Evolutionary conservation across 2,797 vertebrate genomes (phyloP).

Genomic region (Heliangelus exortis): DNA sequence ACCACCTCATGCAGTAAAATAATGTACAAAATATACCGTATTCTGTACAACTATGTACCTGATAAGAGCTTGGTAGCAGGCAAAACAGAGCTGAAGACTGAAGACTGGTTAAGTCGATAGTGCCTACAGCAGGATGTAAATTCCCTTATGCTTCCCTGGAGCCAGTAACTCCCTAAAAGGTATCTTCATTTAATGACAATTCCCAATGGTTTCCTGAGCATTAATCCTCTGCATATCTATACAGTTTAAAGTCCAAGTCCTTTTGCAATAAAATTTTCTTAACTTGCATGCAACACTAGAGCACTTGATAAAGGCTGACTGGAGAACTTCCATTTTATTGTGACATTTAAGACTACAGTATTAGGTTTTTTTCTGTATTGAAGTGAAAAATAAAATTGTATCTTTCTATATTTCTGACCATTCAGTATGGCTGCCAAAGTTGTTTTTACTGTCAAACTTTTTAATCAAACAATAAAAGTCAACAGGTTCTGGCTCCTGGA

Average conservation of each 20-base stretch:
- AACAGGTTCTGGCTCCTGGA: neutral
- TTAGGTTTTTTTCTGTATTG: neutral
- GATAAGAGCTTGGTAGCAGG: neutral
- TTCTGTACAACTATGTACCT: neutral
- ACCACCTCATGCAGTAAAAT: neutral
- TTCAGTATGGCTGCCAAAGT: neutral
- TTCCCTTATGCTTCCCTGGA: neutral
- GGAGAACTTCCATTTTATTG: neutral
- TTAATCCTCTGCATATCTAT: neutral
- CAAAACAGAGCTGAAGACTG: neutral
- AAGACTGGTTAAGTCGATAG: neutral
- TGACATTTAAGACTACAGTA: neutral
- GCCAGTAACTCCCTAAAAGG: neutral
- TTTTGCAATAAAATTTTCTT: neutral
- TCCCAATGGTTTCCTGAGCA: neutral
- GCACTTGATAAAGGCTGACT: neutral
- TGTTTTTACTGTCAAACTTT: neutral
- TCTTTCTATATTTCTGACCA: neutral
- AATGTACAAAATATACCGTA: neutral
- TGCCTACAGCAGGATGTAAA: neutral
- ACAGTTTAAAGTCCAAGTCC: neutral
- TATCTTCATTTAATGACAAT: neutral
- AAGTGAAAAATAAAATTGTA: neutral
- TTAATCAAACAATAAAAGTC: neutral
- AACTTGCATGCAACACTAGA: neutral